Conservation (phyloP, 2,888 invertebrate genomes). For the Rhingia rostrata region DNA sequence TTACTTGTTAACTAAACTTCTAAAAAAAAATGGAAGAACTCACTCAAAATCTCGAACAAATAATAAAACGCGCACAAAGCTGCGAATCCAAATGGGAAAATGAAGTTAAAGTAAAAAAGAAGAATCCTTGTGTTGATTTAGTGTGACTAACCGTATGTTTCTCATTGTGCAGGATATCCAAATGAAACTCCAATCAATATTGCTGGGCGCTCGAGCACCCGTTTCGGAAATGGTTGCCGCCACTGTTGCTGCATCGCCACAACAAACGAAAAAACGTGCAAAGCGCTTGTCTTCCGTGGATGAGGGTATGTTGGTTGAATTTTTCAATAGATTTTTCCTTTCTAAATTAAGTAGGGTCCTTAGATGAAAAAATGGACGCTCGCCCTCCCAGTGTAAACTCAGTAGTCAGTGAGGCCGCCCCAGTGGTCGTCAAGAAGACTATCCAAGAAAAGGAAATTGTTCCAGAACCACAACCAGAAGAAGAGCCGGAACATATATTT, state of each 20-base stretch:
- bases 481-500: conserved; percentile 70
- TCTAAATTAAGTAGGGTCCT: too few relatives aligned
- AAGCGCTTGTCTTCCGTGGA: conserved; percentile 78
- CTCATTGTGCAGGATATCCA: conserved; percentile 39
- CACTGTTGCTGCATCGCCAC: conserved; percentile 76
- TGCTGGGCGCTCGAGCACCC: conserved; percentile 33
- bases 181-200: conserved; percentile 37
- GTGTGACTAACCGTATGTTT: conserved; percentile 4
- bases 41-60: conserved; percentile 42
- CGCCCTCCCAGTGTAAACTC: background rate
- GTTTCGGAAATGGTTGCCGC: background rate
- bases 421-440: conserved; percentile 28
- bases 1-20: background rate
- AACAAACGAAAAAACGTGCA: conserved; percentile 79
- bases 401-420: conserved; percentile 4
- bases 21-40: conserved; percentile 63
- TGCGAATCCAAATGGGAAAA: conserved; percentile 53
- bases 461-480: conserved; percentile 1
- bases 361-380: too few relatives aligned
- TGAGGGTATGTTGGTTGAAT: conserved; percentile 71
- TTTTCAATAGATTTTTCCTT: background rate
- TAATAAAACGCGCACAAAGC: conserved; percentile 41
- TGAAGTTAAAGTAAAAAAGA: conserved; percentile 43
- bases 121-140: background rate
- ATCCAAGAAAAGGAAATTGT: background rate